phyloP scores from a whole-genome alignment of 2,113 vertebrate genomes.

The Craseonycteris thonglongyai region DNA sequence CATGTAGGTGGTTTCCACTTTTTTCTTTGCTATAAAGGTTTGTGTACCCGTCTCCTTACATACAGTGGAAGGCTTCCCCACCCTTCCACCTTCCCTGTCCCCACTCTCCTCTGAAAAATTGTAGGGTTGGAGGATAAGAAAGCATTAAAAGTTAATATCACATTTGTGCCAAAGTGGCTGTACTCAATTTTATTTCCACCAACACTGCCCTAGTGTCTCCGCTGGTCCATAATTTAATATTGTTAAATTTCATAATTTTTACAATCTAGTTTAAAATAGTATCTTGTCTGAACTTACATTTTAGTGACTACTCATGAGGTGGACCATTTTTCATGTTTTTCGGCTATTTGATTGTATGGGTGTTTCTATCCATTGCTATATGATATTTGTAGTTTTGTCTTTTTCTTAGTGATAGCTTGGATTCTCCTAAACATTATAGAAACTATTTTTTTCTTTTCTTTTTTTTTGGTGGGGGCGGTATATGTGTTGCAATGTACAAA shows the following conservation, averaged over 20 bases:
- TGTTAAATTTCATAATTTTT: background rate
- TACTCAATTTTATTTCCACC: background rate
- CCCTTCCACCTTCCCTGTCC: no score
- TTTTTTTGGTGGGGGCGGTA: background rate
- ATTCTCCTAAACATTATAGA: background rate
- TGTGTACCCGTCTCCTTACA: background rate
- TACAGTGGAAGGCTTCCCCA: rapidly evolving
- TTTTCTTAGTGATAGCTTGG: background rate
- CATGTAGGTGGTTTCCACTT: background rate
- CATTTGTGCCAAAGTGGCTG: background rate
- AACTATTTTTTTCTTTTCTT: background rate
- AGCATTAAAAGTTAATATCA: background rate
- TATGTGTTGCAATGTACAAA: background rate
- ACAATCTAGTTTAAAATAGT: background rate
- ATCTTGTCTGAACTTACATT: background rate
- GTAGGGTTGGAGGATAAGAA: background rate
- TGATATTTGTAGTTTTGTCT: background rate
- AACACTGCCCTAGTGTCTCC: background rate
- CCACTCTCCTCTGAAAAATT: background rate
- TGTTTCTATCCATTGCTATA: background rate
- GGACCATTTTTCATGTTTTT: background rate
- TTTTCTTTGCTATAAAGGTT: background rate
- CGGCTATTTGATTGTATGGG: background rate
- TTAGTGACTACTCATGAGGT: background rate
- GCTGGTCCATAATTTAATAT: background rate